These are phyloP conservation scores for Archivesica marissinica DNA, from an alignment of 1,140 invertebrate genomes.

Conservation along the genomic window DNA sequence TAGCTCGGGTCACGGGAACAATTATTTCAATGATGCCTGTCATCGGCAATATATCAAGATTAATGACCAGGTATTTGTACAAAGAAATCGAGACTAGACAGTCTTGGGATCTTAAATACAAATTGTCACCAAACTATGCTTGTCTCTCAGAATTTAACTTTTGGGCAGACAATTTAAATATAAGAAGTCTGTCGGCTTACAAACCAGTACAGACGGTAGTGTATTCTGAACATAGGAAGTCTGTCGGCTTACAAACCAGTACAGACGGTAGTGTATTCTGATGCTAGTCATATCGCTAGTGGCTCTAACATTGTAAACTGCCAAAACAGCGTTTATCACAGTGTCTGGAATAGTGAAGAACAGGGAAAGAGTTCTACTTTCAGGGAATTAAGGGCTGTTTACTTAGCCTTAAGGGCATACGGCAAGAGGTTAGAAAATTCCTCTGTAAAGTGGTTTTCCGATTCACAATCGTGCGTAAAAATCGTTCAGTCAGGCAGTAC, in stretches of 20 bases:
- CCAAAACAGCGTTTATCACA: not conserved
- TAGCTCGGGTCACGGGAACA: not conserved
- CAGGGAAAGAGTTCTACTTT: slow-evolving; percentile 19
- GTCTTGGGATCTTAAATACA: slow-evolving; percentile 2
- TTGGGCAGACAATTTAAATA: too few species aligned
- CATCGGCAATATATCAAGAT: not conserved
- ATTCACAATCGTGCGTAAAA: slow-evolving; percentile 11
- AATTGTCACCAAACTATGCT: too few species aligned
- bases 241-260: not conserved
- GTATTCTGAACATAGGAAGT: too few species aligned
- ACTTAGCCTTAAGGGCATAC: slow-evolving; percentile 7
- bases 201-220: too few species aligned
- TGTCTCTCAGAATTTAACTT: too few species aligned
- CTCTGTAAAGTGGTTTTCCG: slow-evolving; percentile 28
- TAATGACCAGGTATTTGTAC: slow-evolving; percentile 19
- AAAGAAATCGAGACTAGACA: not conserved
- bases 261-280: not conserved
- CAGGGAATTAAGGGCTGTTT: not conserved
- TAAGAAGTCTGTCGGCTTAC: too few species aligned
- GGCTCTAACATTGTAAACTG: not conserved
- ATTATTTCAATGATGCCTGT: slow-evolving; percentile 28
- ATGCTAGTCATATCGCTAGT: not conserved
- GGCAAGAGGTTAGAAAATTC: not conserved
- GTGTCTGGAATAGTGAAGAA: not conserved
- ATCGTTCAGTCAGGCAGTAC: slow-evolving; percentile 3